Percentiles rank a stretch among this genome's conserved stretches.
Evolutionary conservation across 2,888 invertebrate species (phyloP).

Genomic region (Cheilosia variabilis): DNA sequence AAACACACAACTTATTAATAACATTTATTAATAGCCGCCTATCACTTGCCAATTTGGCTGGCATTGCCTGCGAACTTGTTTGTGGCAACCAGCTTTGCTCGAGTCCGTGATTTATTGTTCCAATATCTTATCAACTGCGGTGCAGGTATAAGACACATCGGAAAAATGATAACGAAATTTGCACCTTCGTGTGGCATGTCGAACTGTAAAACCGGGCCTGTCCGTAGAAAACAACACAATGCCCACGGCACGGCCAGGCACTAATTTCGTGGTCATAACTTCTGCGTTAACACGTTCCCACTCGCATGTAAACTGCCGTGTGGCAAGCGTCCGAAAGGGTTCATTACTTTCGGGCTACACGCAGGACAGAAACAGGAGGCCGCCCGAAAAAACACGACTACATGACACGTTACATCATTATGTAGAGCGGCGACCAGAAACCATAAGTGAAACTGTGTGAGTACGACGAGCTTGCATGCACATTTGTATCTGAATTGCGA

Average conservation of each 20-base stretch:
- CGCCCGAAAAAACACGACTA: conserved; percentile 4
- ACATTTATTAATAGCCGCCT: not conserved
- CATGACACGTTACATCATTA: conserved; percentile 34
- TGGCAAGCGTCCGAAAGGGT: conserved; percentile 35
- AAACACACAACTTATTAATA: conserved; percentile 24
- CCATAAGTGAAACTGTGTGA: conserved; percentile 18
- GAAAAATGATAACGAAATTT: not conserved
- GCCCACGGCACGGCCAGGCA: not conserved
- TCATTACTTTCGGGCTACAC: conserved; percentile 36
- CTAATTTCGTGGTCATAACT: conserved; percentile 66
- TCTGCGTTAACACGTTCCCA: conserved; percentile 41
- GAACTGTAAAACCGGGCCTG: not conserved
- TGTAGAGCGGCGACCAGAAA: conserved; percentile 5
- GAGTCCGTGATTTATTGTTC: not conserved
- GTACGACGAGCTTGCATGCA: not conserved
- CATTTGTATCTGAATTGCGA: too few relatives aligned
- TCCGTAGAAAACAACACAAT: conserved; percentile 12
- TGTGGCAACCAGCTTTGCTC: not conserved
- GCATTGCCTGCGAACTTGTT: not conserved
- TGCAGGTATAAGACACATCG: not conserved
- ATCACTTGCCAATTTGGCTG: conserved; percentile 29
- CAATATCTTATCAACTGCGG: not conserved
- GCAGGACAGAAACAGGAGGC: not conserved
- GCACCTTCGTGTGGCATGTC: not conserved
- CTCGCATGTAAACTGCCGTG: not conserved